Evolutionary conservation across 2,113 vertebrate genomes (phyloP).

Genomic region (Leucosticte australis): DNA sequence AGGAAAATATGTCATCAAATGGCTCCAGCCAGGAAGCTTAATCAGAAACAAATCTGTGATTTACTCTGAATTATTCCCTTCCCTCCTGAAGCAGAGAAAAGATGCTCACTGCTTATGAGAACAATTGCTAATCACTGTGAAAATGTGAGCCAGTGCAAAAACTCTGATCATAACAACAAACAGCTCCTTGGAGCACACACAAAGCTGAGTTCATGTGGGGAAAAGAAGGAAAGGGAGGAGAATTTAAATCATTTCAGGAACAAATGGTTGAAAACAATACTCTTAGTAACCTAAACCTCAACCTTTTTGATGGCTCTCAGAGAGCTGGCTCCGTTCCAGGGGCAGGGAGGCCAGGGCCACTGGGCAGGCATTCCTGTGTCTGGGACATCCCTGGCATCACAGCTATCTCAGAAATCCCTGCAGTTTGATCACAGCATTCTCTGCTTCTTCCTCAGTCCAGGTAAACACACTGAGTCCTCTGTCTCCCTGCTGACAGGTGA

Average conservation of each 20-base stretch:
- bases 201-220: background rate
- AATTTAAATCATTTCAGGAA: slow-evolving; percentile 38
- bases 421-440: background rate
- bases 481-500: background rate
- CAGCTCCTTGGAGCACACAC: background rate
- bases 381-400: background rate
- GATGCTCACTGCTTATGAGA: slow-evolving; percentile 9
- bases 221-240: slow-evolving; percentile 55
- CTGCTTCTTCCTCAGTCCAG: background rate
- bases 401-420: background rate
- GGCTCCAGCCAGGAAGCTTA: background rate
- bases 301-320: background rate
- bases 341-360: background rate
- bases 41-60: slow-evolving; percentile 30
- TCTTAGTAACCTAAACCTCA: background rate
- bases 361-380: background rate
- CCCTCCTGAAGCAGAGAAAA: slow-evolving; percentile 15
- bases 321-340: background rate
- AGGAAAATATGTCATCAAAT: background rate
- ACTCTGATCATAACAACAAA: background rate
- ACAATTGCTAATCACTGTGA: slow-evolving; percentile 42
- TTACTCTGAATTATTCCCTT: slow-evolving; percentile 40
- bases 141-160: slow-evolving; percentile 5
- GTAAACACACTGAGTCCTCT: background rate
- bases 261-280: slow-evolving; percentile 22